Base-by-base conservation (phyloP, 1,140 invertebrate genomes). In the Drosophila persimilis region DNA sequence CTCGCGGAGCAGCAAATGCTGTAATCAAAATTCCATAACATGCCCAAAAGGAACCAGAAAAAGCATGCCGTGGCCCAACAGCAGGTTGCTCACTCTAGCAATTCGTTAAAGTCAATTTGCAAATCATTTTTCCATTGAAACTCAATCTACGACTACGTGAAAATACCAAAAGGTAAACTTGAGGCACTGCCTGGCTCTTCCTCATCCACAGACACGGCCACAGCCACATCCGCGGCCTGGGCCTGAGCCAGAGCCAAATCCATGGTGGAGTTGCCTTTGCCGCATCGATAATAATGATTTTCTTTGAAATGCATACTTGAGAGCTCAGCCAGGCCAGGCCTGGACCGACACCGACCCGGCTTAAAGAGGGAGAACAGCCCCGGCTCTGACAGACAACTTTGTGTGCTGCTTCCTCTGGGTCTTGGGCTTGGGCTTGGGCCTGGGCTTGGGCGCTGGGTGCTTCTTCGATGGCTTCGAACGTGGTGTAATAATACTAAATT, bases 401-500 rank as follows among this genome's bases (percentile, higher is more conserved):
- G 83, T 86, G 73, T 80, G 69, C 24, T 26, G 24, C 39, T 44
- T 41, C 50, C 39, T 24, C 7, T 8, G 15, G n/a, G 13, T n/a
- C 11, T 7, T 20, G 44, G 22, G 29, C 17, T 20, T 26, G 24
- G 22, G 13, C 44, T 35, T 43, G 44, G 22, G 29, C 17, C n/a
- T 26, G 24, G 22, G 13, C 43, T 44, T 45, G 11, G n/a, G n/a
- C n/a, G n/a, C n/a, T 26, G 24, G 35, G 48, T 53, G 29, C 45
- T 56, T 73, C 59, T 80, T 73, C 73, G 85, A 89, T 85, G 80
- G 85, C 74, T 89, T 80, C 78, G 88, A 90, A 90, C 89, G 89
- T 90, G 86, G 89, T 91, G 90, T 91, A 91, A 91, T 91, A 90
- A 90, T 90, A 90, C 80, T 90, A 91, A 91, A 91, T 91, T 91